Conservation (phyloP, 2,797 vertebrate genomes). For the Champsocephalus gunnari region DNA sequence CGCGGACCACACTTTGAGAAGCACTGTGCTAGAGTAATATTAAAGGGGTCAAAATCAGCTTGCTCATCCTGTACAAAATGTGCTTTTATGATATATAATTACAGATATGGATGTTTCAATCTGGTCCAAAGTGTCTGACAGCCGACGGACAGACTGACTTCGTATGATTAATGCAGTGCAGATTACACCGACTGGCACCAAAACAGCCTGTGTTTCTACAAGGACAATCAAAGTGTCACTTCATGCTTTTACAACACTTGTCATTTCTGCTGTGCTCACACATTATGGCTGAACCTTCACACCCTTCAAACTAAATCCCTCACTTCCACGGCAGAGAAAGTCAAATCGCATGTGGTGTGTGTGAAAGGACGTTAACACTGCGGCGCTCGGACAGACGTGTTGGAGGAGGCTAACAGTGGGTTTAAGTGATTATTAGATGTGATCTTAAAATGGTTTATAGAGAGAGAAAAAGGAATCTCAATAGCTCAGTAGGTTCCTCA, state of each 20-base stretch:
- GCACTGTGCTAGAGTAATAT: neutral
- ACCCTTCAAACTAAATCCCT: conserved; percentile 69
- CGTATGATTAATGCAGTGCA: conserved; percentile 22
- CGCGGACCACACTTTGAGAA: too few species aligned
- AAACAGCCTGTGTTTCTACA: conserved; percentile 31
- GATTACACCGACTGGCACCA: conserved; percentile 27
- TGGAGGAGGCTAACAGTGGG: conserved; percentile 68
- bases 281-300: conserved; percentile 60
- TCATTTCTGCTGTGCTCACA: conserved; percentile 63
- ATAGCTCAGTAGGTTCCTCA: conserved; percentile 42
- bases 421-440: conserved; percentile 67
- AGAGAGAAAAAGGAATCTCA: conserved; percentile 54
- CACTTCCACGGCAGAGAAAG: conserved; percentile 35
- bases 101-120: conserved; percentile 7
- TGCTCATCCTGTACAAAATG: neutral
- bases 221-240: conserved; percentile 59
- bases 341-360: conserved; percentile 35
- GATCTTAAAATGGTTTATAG: conserved; percentile 63
- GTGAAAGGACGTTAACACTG: conserved; percentile 66
- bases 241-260: conserved; percentile 55
- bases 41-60: neutral
- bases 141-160: neutral
- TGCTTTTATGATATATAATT: neutral
- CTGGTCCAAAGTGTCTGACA: neutral
- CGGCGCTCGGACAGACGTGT: conserved; percentile 54